phyloP scores from a whole-genome alignment of 2,797 vertebrate species.

The Fundulus diaphanus region DNA sequence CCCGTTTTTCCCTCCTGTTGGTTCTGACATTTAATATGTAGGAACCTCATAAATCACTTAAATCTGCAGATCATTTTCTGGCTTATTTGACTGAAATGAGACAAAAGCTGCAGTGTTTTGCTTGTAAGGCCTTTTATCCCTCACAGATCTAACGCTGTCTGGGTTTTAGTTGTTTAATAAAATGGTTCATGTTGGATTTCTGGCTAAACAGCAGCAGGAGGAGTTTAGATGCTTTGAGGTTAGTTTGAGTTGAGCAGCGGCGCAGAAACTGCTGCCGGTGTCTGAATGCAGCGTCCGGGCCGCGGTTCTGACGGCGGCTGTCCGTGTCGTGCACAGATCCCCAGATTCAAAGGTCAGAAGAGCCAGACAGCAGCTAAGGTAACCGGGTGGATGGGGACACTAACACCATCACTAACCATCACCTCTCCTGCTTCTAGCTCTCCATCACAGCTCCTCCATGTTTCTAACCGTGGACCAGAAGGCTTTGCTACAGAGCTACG shows the following conservation, averaged over 20 bases:
- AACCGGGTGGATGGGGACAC: slow-evolving; percentile 30
- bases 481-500: not conserved
- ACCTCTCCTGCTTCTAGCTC: not conserved
- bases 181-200: not conserved
- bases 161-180: not conserved
- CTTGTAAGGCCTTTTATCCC: not conserved
- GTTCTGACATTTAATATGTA: not conserved
- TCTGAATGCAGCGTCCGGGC: not conserved
- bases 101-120: not conserved
- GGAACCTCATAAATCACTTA: not conserved
- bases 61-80: no score
- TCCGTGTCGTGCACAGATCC: slow-evolving; percentile 84
- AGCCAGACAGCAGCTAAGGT: slow-evolving; percentile 70
- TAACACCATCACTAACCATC: slow-evolving; percentile 7
- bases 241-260: not conserved
- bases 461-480: not conserved
- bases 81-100: not conserved
- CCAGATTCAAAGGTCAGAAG: slow-evolving; percentile 82
- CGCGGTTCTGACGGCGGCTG: slow-evolving; percentile 51
- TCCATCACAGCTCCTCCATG: not conserved
- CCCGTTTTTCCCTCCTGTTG: not conserved
- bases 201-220: not conserved
- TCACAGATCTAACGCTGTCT: not conserved
- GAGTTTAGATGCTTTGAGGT: not conserved
- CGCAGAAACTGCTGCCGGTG: not conserved